Evolutionary conservation across 2,888 invertebrate genomes (phyloP).

Genomic region (Amaurobius ferox): DNA sequence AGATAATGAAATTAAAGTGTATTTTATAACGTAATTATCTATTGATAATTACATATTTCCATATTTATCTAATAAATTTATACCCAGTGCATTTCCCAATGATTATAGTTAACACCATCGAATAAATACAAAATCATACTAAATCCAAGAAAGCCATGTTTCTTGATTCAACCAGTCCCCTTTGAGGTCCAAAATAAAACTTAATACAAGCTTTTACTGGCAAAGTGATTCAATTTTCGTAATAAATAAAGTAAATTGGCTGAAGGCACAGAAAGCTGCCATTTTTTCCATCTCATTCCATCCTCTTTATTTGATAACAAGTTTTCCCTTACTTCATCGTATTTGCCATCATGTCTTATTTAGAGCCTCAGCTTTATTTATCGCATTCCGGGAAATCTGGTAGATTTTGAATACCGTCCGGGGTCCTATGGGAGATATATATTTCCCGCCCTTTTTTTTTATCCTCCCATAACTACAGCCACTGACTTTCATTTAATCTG

Average conservation of each 20-base stretch:
- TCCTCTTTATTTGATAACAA: background rate
- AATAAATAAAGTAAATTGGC: background rate
- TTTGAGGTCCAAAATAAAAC: background rate
- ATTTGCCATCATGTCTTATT: constrained; percentile 14
- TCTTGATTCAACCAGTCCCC: too few species aligned
- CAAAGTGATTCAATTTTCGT: constrained; percentile 12
- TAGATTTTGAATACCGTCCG: constrained; percentile 2
- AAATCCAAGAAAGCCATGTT: too few species aligned
- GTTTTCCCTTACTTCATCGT: background rate
- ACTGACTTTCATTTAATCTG: background rate
- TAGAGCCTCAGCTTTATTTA: background rate
- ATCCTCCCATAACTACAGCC: background rate
- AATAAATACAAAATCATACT: too few species aligned
- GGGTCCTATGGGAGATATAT: constrained; percentile 6
- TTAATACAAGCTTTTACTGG: background rate
- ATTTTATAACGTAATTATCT: too few species aligned
- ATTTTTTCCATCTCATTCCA: background rate
- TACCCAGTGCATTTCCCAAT: too few species aligned
- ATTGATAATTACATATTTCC: too few species aligned
- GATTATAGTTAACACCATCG: too few species aligned
- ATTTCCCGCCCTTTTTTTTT: background rate
- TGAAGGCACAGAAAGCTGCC: background rate
- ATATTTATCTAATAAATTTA: too few species aligned
- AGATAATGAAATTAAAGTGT: too few species aligned
- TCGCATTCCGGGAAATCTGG: constrained; percentile 7